Base-by-base conservation (phyloP, 1,140 invertebrate species). In the Drosophila busckii region DNA sequence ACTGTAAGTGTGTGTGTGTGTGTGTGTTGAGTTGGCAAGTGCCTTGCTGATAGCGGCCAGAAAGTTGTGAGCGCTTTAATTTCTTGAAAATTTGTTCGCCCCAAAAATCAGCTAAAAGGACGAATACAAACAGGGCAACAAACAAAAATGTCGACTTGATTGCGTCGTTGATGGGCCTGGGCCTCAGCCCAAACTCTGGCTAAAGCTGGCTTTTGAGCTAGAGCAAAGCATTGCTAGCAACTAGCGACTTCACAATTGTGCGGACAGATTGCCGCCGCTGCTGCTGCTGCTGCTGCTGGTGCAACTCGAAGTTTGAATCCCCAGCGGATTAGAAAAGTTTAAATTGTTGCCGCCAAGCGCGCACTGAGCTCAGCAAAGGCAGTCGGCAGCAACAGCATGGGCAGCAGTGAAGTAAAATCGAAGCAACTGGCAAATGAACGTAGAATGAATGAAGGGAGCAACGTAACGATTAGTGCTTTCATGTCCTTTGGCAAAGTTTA, bases 391-490 rank as follows among this genome's bases (percentile, higher is more conserved):
- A 22, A 20, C 7, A 34, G 20, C 12, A 4, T 3, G 2, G 9
- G 37, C 19, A 7, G 25, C 34, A 40, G 45, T 52, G 50, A 63
- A 56, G 75, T 55, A 56, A 80, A 82, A 83, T 82, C 75, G 73
- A 80, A 80, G 73, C 68, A 71, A 64, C 55, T 65, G 61, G 66
- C 61, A 69, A 68, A 65, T 65, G 61, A 69, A 69, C 65, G 60
- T 48, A 42, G 58, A 69, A 84, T 76, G 59, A 78, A 70, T 67
- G 48, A 59, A 83, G 70, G 67, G 82, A 70, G 82, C 73, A 84
- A 84, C 66, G 82, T 82, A 82, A 85, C 82, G 82, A 84, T 84
- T 84, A 84, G 82, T 84, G 67, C 82, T 75, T 84, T 84, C 82
- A 84, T 84, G 82, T 84, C 82, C 82, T 84, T 82, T 82, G 61